Evolutionary conservation across 2,888 invertebrate species (phyloP), one percentile per base, ranked within the genome.

Genomic region (Clostera curtula): DNA sequence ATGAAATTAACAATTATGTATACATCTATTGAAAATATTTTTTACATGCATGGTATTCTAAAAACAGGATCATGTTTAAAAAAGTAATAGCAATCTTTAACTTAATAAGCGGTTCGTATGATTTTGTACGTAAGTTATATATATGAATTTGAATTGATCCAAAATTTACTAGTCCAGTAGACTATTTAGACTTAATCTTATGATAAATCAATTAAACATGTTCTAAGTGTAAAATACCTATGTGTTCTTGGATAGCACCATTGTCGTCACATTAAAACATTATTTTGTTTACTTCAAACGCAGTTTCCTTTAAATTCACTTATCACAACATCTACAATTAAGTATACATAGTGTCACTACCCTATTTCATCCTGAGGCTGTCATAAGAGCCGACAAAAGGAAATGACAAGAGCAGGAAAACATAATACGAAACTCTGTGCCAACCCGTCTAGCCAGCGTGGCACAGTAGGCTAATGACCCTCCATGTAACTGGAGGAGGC

Each of bases 241-340:
- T 34, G 48, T 53, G 45, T 49, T 53, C 50, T 45, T 36, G 43
- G 27, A 45, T 42, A 21, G 45, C 48, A 52, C 48, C 22, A 36
- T 40, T 34, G 27, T 27, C 31, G 23, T 48, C 37, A 30, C 27
- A 47, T 31, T 45, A 43, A 48, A 16, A 7, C 17, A 33, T 37
- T 40, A 16, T 27, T 33, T 31, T 31, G 13, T 33, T 38, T 36
- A 28, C 25, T 35, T 45, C 30, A 4, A 7, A 33, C 34, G 4
- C 14, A n/a, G 8, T 20, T 2, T 23, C 35, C 40, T 41, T 28
- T n/a, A n/a, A n/a, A 31, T 44, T 39, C 9, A 19, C 6, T n/a
- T 12, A 3, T 7, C 18, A 4, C 8, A 18, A 5, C 3, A 3
- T 18, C 18, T 3, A 13, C 11, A 8, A 10, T 13, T 4, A 12